Evolutionary conservation across 2,113 vertebrate species (phyloP).

Genomic region (Ophthalmolycus amberensis): DNA sequence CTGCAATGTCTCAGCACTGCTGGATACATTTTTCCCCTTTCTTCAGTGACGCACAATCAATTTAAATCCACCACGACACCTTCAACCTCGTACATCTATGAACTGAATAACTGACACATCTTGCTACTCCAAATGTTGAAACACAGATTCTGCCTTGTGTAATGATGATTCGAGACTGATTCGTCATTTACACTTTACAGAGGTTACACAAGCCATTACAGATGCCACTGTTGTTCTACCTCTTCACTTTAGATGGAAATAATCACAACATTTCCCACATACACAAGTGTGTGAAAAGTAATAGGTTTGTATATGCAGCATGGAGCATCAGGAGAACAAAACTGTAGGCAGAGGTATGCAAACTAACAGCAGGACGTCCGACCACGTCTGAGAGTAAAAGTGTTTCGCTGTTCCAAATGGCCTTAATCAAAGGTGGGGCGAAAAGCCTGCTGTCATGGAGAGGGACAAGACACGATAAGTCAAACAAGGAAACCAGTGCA

Average conservation of each 20-base stretch:
- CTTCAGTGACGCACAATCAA: slow-evolving; percentile 24
- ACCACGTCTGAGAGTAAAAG: neutral
- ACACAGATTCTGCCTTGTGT: slow-evolving; percentile 1
- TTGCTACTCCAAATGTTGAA: neutral
- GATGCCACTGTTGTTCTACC: no score
- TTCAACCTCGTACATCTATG: neutral
- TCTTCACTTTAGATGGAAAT: neutral
- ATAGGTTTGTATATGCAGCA: neutral
- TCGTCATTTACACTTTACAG: neutral
- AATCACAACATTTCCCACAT: neutral
- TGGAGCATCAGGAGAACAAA: neutral
- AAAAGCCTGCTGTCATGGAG: neutral
- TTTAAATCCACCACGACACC: slow-evolving; percentile 19
- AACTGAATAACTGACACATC: slow-evolving; percentile 6
- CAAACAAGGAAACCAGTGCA: neutral
- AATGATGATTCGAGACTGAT: neutral
- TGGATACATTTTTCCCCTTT: neutral
- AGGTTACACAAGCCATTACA: neutral
- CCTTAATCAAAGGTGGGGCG: neutral
- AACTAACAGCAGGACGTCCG: neutral
- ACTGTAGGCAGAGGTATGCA: neutral
- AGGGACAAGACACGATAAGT: neutral
- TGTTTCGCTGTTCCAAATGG: neutral
- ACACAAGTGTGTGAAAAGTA: neutral
- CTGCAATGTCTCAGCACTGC: neutral